Conservation (phyloP, 2,888 invertebrate species). For the Thumatha senex region DNA sequence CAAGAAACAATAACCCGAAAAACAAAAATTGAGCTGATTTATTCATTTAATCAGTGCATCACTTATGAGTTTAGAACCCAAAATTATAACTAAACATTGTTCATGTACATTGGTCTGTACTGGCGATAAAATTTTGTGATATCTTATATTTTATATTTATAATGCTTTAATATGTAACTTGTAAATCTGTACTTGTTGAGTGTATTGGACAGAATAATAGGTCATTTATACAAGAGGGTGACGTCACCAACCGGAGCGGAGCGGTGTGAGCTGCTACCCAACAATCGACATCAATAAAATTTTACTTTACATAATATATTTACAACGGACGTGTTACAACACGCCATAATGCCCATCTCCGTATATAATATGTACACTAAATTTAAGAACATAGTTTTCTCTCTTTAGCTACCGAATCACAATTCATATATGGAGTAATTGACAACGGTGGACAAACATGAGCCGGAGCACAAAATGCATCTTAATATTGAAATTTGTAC, state of each 20-base stretch:
- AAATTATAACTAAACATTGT: slow-evolving; percentile 67
- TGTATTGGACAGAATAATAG: slow-evolving; percentile 78
- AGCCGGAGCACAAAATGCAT: slow-evolving; percentile 77
- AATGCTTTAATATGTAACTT: slow-evolving; percentile 72
- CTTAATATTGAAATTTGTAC: slow-evolving; percentile 81
- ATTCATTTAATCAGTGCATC: slow-evolving; percentile 64
- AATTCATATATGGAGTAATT: slow-evolving; percentile 83
- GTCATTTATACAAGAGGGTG: slow-evolving; percentile 58
- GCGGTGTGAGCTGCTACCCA: slow-evolving; percentile 47
- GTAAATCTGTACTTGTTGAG: slow-evolving; percentile 72
- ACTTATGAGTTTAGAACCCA: slow-evolving; percentile 70
- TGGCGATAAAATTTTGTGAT: slow-evolving; percentile 78
- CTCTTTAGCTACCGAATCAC: slow-evolving; percentile 84
- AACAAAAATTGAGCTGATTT: slow-evolving; percentile 70
- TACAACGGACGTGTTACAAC: slow-evolving; percentile 72
- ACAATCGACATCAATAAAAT: slow-evolving; percentile 68
- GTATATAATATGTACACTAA: slow-evolving; percentile 81
- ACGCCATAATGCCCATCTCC: slow-evolving; percentile 82
- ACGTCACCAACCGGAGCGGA: slow-evolving; percentile 33
- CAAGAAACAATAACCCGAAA: slow-evolving; percentile 64
- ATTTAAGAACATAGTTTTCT: slow-evolving; percentile 82
- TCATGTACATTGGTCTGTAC: slow-evolving; percentile 67
- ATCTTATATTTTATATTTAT: slow-evolving; percentile 59
- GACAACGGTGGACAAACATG: slow-evolving; percentile 83
- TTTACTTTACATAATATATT: slow-evolving; percentile 80